Conservation (phyloP, 2,113 vertebrate genomes). For the Tetraodon nigroviridis region DNA sequence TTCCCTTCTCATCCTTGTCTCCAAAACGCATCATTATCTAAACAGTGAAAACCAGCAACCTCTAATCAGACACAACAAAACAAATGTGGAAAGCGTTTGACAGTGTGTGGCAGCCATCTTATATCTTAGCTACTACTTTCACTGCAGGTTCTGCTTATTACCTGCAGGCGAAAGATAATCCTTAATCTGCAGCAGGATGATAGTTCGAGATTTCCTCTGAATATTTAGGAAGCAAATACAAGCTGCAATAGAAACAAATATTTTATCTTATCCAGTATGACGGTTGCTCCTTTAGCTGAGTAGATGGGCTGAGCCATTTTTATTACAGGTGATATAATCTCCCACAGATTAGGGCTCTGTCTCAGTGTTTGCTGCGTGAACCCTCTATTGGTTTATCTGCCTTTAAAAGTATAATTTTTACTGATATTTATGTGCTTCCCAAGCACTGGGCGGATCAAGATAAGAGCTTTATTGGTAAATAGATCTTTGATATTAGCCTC, state of each 20-base stretch:
- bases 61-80: constrained; percentile 11
- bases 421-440: constrained; percentile 13
- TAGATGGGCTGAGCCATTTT: background rate
- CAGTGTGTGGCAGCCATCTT: background rate
- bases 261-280: background rate
- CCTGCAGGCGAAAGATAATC: constrained; percentile 7
- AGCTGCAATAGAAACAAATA: background rate
- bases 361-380: background rate
- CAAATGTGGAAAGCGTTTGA: background rate
- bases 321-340: background rate
- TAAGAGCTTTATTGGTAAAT: constrained; percentile 57
- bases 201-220: background rate
- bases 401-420: background rate
- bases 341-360: background rate
- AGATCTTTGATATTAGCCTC: constrained; percentile 60
- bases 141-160: background rate
- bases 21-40: background rate
- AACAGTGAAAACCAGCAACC: constrained; percentile 2
- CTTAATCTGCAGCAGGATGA: background rate
- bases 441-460: constrained; percentile 27
- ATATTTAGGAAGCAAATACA: too few species aligned
- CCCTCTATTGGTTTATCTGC: background rate
- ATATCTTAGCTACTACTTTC: constrained; percentile 1
- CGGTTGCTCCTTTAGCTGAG: background rate
- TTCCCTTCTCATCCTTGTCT: background rate